Percentiles rank a stretch among this genome's conserved stretches.
Conservation (phyloP, 2,888 invertebrate species). For the Pandemis corylana region DNA sequence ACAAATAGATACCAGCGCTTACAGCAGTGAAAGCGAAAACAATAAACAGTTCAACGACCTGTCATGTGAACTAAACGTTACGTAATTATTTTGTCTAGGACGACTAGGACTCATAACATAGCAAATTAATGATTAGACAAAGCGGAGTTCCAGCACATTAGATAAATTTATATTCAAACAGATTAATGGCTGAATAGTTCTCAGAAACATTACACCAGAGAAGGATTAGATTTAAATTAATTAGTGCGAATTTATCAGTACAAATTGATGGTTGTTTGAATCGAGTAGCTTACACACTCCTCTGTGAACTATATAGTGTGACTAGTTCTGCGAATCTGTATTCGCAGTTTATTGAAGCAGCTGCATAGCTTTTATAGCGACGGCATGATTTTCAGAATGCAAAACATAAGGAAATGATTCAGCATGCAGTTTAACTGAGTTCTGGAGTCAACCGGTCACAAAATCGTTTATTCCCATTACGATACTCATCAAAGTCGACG, state of each 20-base stretch:
- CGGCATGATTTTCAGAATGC: conserved; percentile 34
- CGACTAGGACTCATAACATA: conserved; percentile 3
- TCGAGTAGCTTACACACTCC: conserved; percentile 13
- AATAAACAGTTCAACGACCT: conserved; percentile 49
- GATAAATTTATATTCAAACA: neutral
- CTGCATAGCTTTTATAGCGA: conserved; percentile 33
- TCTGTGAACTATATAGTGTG: conserved; percentile 18
- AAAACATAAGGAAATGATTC: conserved; percentile 36
- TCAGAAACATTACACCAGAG: conserved; percentile 9
- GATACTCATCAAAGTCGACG: conserved; percentile 27
- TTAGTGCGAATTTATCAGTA: conserved; percentile 14
- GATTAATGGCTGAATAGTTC: conserved; percentile 5
- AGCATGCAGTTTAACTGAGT: conserved; percentile 19
- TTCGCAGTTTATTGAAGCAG: conserved; percentile 29
- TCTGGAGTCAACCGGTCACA: conserved; percentile 20
- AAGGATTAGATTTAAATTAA: conserved; percentile 19
- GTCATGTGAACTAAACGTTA: conserved; percentile 33
- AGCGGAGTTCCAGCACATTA: neutral
- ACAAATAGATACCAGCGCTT: conserved; percentile 48
- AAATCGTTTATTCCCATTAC: conserved; percentile 26
- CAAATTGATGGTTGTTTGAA: conserved; percentile 23
- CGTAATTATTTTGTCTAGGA: conserved; percentile 31
- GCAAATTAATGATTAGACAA: conserved; percentile 1
- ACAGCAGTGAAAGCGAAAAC: conserved; percentile 45
- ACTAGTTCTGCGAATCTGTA: conserved; percentile 34